Evolutionary conservation across 1,140 invertebrate genomes (phyloP).

Genomic region (Eriosoma lanigerum): DNA sequence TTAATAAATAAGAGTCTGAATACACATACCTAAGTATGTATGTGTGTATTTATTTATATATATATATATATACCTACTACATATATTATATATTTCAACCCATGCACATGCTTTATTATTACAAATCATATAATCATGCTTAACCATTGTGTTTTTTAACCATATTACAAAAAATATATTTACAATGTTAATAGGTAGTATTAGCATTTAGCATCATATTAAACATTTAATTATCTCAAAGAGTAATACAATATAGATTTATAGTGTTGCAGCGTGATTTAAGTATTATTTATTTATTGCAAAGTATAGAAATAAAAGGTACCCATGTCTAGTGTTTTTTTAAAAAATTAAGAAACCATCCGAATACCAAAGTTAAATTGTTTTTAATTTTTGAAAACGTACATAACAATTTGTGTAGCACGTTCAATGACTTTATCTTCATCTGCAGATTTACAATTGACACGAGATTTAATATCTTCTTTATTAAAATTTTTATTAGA

Average conservation of each 20-base stretch:
- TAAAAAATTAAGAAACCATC: slow-evolving; percentile 5
- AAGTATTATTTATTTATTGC: slow-evolving; percentile 10
- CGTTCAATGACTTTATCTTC: slow-evolving; percentile 77
- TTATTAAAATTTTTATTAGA: slow-evolving; percentile 41
- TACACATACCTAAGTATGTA: too few species aligned
- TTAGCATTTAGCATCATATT: neutral
- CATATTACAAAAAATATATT: slow-evolving; percentile 8
- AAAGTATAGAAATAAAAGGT: neutral
- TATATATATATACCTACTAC: too few species aligned
- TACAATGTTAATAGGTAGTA: neutral
- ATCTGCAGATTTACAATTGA: slow-evolving; percentile 60
- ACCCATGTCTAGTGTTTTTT: slow-evolving; percentile 5
- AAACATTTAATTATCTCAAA: neutral
- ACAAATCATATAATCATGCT: neutral
- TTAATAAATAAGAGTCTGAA: too few species aligned
- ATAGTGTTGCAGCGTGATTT: neutral
- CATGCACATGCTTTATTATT: slow-evolving; percentile 29
- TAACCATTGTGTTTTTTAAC: too few species aligned
- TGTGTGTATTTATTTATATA: too few species aligned
- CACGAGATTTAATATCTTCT: slow-evolving; percentile 34
- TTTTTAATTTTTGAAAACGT: slow-evolving; percentile 61
- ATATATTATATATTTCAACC: too few species aligned
- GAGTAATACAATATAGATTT: neutral
- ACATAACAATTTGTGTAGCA: slow-evolving; percentile 82
- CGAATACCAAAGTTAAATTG: slow-evolving; percentile 51